Evolutionary conservation across 2,113 vertebrate species (phyloP), one percentile per base, ranked within the genome.

Genomic region (Nesospiza acunhae): DNA sequence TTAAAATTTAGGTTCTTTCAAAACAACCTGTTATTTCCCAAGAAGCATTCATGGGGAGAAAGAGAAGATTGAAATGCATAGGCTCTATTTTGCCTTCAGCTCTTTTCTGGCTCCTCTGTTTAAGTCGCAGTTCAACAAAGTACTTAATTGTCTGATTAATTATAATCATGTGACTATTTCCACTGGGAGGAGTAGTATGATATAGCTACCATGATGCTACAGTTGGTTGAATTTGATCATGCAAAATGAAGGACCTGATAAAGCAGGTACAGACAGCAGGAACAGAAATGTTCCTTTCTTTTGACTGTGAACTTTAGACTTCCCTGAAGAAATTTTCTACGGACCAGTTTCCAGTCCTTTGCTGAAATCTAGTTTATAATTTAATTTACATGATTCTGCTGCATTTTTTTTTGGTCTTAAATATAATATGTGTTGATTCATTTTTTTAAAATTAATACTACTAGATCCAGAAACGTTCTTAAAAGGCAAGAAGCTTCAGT

Each of bases 71-170:
- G 81, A 86, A 94, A 94, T 89, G 44, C 53, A 64, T 55, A 60
- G 72, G 41, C 11, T 87, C 14, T 26, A 8, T 55, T 90, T 92
- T 81, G 72, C 90, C 79, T 84, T 92, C 85, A 93, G 76, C 73
- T 81, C 8, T 87, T 87, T 88, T 64, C 68, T 74, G 50, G 47
- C 35, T 84, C 44, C 28, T 70, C 76, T 81, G 30, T 77, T 90
- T 55, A 90, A 86, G 21, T 88, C 76, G 13, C 82, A 86, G 46
- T 80, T 84, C 60, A 60, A 84, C 73, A 78, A 84, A 95, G 64
- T 74, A 81, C 41, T 90, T 93, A 90, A 86, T 87, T 81, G 60
- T 87, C 83, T 66, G 53, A 75, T 91, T 94, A 92, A 88, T 94
- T 95, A 63, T 66, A 89, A 78, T 68, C 15, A 90, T 50, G 83